Evolutionary conservation across 2,888 invertebrate genomes (phyloP).

Genomic region (Epicampocera succincta): DNA sequence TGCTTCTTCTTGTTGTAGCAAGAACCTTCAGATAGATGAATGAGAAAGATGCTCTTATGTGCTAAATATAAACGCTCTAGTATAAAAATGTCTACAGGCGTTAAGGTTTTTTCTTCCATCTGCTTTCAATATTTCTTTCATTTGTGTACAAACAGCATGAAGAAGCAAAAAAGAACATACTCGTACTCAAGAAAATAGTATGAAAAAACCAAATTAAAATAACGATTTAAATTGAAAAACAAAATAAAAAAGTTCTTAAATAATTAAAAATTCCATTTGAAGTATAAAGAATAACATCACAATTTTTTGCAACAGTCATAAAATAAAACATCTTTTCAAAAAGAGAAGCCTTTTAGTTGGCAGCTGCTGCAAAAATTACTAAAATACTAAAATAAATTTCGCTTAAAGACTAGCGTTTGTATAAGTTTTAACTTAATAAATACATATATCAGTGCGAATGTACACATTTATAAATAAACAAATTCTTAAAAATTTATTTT

Average conservation of each 20-base stretch:
- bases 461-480: neutral
- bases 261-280: conserved; percentile 47
- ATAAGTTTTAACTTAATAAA: neutral
- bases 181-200: conserved; percentile 18
- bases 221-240: conserved; percentile 18
- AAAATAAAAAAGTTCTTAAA: conserved; percentile 8
- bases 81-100: conserved; percentile 61
- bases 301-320: neutral
- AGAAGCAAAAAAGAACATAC: conserved; percentile 18
- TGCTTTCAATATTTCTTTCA: conserved; percentile 1
- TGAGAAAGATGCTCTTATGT: conserved; percentile 62
- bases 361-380: neutral
- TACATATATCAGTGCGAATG: neutral
- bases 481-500: conserved; percentile 9
- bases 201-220: conserved; percentile 3
- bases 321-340: neutral
- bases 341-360: neutral
- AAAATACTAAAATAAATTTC: neutral
- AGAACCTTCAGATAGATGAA: conserved; percentile 41
- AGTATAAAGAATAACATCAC: conserved; percentile 1
- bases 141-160: conserved; percentile 18
- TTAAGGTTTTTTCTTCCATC: conserved; percentile 28
- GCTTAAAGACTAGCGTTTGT: neutral
- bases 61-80: conserved; percentile 60
- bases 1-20: conserved; percentile 52